A percentile compares a stretch with the other conserved stretches of the same genome.
phyloP scores from a whole-genome alignment of 2,113 vertebrate species.

The Oryzias celebensis region DNA sequence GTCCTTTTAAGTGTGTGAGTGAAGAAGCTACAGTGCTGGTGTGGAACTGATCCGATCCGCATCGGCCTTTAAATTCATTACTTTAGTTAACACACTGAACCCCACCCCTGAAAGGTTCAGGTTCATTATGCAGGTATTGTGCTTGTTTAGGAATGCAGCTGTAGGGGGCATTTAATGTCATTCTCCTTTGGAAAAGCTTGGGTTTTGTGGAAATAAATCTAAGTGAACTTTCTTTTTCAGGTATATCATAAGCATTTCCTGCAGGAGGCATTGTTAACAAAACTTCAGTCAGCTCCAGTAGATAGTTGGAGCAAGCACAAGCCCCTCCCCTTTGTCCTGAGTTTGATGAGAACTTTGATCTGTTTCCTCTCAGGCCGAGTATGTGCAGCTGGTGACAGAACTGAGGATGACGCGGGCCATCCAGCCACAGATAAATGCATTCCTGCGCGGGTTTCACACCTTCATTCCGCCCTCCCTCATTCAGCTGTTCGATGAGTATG shows the following conservation, averaged over 20 bases:
- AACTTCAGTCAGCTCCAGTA: neutral
- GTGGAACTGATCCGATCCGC: no score
- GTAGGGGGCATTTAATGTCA: no score
- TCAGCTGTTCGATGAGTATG: slow-evolving; percentile 98
- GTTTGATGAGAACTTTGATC: slow-evolving; percentile 26
- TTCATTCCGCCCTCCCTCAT: slow-evolving; percentile 95
- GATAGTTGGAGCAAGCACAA: neutral
- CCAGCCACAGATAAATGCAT: slow-evolving; percentile 98
- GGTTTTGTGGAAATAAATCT: no score
- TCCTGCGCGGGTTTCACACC: slow-evolving; percentile 96
- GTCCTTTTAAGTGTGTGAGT: no score
- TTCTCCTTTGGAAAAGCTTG: no score
- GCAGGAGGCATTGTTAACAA: slow-evolving; percentile 42
- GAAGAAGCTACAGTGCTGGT: no score
- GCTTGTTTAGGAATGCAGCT: no score
- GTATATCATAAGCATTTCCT: neutral
- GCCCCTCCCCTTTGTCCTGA: slow-evolving; percentile 1
- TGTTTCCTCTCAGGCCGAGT: slow-evolving; percentile 84
- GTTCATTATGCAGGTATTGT: no score
- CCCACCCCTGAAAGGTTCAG: no score
- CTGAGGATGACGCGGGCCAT: slow-evolving; percentile 98
- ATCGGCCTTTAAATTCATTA: no score
- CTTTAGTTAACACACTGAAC: no score
- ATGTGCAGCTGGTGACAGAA: slow-evolving; percentile 98
- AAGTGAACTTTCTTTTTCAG: no score